A percentile compares a stretch with the other conserved stretches of the same genome.
These are phyloP conservation scores for Lasioglossum figueresi DNA, from an alignment of 2,888 invertebrate genomes.

Conservation along the genomic window DNA sequence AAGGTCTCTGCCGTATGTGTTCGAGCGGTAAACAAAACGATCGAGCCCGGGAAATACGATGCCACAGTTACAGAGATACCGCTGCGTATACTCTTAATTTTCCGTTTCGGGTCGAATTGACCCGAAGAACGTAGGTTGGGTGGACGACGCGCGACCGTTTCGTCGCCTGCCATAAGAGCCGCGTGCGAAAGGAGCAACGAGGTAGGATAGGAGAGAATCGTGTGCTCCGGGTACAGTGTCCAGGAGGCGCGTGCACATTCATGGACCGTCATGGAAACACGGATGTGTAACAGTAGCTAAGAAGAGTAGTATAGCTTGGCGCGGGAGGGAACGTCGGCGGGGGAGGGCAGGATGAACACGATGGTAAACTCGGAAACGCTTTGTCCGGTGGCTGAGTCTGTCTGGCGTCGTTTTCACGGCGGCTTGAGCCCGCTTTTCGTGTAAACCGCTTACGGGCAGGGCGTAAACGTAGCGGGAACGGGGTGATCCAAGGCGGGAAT, in stretches of 20 bases:
- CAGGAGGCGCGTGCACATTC: constrained; percentile 2
- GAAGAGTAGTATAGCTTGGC: not conserved
- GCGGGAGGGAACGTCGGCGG: not conserved
- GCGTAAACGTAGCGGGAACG: constrained; percentile 52
- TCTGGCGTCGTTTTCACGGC: constrained; percentile 64
- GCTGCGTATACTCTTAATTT: not conserved
- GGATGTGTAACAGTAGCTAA: not conserved
- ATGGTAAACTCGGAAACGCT: constrained; percentile 65
- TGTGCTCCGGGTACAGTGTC: not conserved
- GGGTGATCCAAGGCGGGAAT: constrained; percentile 35
- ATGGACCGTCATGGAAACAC: not conserved
- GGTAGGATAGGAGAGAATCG: not conserved
- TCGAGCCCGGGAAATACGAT: too few relatives aligned
- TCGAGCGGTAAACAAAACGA: too few relatives aligned
- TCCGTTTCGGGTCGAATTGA: not conserved
- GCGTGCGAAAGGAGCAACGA: not conserved
- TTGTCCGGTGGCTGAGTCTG: constrained; percentile 61
- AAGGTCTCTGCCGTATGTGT: too few relatives aligned
- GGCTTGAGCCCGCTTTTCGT: constrained; percentile 58
- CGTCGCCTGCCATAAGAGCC: not conserved
- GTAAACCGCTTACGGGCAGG: constrained; percentile 66
- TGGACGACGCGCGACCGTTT: not conserved
- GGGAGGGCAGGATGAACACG: constrained; percentile 52
- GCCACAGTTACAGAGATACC: too few relatives aligned
- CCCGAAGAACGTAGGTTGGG: not conserved